Evolutionary conservation across 2,888 invertebrate genomes (phyloP).

Genomic region (Tetheella fluctuosa): DNA sequence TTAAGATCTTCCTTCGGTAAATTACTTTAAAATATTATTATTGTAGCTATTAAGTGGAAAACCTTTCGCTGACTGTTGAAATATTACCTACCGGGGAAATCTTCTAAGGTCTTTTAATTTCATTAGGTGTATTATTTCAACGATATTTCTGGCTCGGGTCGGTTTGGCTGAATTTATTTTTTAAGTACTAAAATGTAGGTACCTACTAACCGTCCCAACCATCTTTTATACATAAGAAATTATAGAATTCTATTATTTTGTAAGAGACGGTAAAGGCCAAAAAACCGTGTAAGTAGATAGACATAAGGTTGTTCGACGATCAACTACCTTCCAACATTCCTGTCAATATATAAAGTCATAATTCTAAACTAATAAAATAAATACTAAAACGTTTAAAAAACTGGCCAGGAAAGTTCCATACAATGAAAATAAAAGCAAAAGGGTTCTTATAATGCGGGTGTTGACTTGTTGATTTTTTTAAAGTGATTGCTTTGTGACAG

Average conservation of each 20-base stretch:
- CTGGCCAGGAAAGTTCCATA: too few relatives aligned
- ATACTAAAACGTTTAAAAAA: too few relatives aligned
- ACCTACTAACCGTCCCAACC: not conserved
- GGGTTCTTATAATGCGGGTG: too few relatives aligned
- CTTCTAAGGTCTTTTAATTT: constrained; percentile 29
- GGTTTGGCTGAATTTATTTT: constrained; percentile 3
- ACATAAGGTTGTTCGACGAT: not conserved
- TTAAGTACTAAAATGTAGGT: not conserved
- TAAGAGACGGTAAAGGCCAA: not conserved
- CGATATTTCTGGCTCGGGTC: constrained; percentile 12
- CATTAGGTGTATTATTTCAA: constrained; percentile 22
- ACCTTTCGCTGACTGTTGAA: constrained; percentile 26
- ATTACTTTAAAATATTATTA: constrained; percentile 37
- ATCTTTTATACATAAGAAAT: not conserved
- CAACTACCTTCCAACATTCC: too few relatives aligned
- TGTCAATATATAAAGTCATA: too few relatives aligned
- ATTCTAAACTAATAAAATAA: too few relatives aligned
- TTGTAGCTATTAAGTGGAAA: constrained; percentile 26
- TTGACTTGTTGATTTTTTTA: too few relatives aligned
- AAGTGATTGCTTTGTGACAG: too few relatives aligned
- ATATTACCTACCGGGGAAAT: constrained; percentile 23
- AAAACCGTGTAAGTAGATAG: not conserved
- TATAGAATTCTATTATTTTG: constrained; percentile 1
- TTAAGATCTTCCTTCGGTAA: constrained; percentile 30
- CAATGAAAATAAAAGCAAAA: too few relatives aligned